Evolutionary conservation across 2,888 invertebrate genomes (phyloP).

Genomic region (Mimachlamys varia): DNA sequence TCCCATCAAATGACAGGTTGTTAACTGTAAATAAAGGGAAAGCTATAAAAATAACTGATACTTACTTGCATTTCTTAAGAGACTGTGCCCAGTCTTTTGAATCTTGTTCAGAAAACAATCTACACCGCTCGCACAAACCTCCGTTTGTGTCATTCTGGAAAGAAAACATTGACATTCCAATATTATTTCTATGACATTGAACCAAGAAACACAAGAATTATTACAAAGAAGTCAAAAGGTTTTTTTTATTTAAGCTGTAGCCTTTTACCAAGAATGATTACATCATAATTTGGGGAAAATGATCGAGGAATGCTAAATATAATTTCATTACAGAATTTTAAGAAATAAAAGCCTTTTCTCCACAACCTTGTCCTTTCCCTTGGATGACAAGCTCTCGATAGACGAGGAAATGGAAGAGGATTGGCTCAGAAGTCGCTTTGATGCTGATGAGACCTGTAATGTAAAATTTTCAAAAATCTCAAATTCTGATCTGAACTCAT

Average conservation of each 20-base stretch:
- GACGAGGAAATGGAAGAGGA: not conserved
- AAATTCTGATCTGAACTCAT: too few relatives aligned
- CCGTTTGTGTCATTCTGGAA: not conserved
- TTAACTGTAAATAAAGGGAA: not conserved
- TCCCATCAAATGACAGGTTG: too few relatives aligned
- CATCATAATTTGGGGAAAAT: too few relatives aligned
- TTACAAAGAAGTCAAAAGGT: too few relatives aligned
- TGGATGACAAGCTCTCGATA: not conserved
- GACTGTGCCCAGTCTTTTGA: not conserved
- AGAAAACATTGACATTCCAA: not conserved
- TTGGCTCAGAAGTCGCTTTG: not conserved
- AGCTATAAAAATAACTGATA: not conserved
- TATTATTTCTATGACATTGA: too few relatives aligned
- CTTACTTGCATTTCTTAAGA: constrained; percentile 28
- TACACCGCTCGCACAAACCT: not conserved
- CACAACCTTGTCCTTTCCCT: constrained; percentile 1
- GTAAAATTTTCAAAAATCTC: too few relatives aligned
- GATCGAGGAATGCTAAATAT: too few relatives aligned
- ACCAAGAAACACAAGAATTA: too few relatives aligned
- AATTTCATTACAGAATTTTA: too few relatives aligned
- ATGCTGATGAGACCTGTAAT: not conserved
- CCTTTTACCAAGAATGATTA: too few relatives aligned
- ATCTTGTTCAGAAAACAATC: not conserved
- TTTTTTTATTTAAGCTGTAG: too few relatives aligned
- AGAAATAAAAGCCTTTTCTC: not conserved